Conservation (phyloP, 2,888 invertebrate species). For the Tryphoninae sp. region DNA sequence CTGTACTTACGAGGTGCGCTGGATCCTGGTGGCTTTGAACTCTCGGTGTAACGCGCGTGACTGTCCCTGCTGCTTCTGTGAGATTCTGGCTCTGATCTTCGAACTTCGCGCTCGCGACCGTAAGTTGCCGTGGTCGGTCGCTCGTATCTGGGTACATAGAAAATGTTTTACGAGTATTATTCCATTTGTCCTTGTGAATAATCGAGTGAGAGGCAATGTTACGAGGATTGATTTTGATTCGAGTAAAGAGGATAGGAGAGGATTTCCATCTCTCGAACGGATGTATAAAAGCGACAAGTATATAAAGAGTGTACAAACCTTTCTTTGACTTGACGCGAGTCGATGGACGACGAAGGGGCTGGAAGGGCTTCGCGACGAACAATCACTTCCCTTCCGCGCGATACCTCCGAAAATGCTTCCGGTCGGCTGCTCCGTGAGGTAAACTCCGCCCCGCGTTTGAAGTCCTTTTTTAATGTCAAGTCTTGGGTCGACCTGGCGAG, state of each 20-base stretch:
- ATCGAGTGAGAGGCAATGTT: too few species aligned
- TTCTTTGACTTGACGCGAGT: conserved; percentile 79
- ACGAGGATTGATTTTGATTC: too few species aligned
- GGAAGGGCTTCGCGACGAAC: conserved; percentile 77
- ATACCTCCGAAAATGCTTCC: conserved; percentile 76
- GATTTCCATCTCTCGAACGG: too few species aligned
- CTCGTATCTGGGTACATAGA: conserved; percentile 73
- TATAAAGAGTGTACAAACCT: conserved; percentile 69
- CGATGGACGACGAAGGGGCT: conserved; percentile 74
- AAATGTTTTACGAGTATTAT: not conserved
- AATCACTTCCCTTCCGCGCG: conserved; percentile 78
- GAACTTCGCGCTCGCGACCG: conserved; percentile 78
- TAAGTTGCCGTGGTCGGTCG: conserved; percentile 74
- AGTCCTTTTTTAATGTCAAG: conserved; percentile 77
- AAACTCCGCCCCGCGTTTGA: conserved; percentile 77
- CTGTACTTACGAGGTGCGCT: conserved; percentile 78
- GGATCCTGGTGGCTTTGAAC: conserved; percentile 77
- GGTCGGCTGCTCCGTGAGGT: conserved; percentile 77
- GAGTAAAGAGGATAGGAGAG: too few species aligned
- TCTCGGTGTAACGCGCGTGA: conserved; percentile 78
- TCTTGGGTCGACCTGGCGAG: conserved; percentile 75
- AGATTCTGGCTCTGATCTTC: conserved; percentile 77
- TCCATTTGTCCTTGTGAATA: not conserved
- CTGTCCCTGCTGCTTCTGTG: conserved; percentile 78
- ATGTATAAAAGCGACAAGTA: too few species aligned